Conservation (phyloP, 1,140 invertebrate species). For the Listronotus bonariensis region DNA sequence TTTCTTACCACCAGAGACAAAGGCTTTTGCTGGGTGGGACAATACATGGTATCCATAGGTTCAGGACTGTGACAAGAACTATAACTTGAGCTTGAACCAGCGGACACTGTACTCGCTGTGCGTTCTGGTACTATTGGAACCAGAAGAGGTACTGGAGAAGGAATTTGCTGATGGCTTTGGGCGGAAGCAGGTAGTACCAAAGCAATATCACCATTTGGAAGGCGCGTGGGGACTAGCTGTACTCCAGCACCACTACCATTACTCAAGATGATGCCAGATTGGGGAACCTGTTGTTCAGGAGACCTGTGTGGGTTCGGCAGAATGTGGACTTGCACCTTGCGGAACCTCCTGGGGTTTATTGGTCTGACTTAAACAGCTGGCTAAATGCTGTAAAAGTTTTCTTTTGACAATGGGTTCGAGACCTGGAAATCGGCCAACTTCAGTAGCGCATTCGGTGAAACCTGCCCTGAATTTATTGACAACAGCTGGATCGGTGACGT, state of each 20-base stretch:
- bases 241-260: conserved; percentile 67
- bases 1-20: conserved; percentile 72
- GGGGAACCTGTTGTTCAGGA: conserved; percentile 57
- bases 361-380: conserved; percentile 66
- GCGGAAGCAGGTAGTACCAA: conserved; percentile 71
- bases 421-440: conserved; percentile 81
- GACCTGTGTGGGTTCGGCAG: conserved; percentile 63
- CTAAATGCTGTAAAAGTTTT: conserved; percentile 77
- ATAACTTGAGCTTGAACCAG: conserved; percentile 59
- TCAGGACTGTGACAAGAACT: conserved; percentile 53
- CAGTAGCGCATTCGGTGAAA: conserved; percentile 85
- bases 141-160: conserved; percentile 66
- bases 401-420: conserved; percentile 75
- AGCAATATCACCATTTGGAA: conserved; percentile 76
- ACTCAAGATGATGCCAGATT: conserved; percentile 59
- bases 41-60: conserved; percentile 55
- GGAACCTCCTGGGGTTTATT: conserved; percentile 48
- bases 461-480: conserved; percentile 84
- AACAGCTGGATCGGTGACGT: conserved; percentile 78
- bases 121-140: conserved; percentile 74
- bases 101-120: conserved; percentile 68
- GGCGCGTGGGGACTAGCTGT: conserved; percentile 73
- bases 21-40: conserved; percentile 60
- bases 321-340: conserved; percentile 56
- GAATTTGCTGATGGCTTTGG: conserved; percentile 51